A percentile compares a stretch with the other conserved stretches of the same genome.
These are phyloP conservation scores for Corvus cornix DNA, from an alignment of 2,113 vertebrate genomes.

Conservation along the genomic window DNA sequence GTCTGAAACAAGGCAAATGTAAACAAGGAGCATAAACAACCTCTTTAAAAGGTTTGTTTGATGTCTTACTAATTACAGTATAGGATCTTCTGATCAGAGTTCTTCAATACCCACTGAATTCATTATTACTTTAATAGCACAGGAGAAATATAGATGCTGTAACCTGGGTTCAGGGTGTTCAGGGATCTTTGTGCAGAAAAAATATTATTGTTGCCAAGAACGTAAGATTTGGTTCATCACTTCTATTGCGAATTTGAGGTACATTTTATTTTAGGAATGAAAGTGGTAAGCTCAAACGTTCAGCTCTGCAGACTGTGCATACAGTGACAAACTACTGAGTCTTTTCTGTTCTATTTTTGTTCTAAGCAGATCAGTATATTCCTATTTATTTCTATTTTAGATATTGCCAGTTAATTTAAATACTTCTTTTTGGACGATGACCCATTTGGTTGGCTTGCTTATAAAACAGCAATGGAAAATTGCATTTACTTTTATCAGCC, in stretches of 20 bases:
- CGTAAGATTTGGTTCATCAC: neutral
- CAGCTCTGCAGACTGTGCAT: neutral
- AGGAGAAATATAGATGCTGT: neutral
- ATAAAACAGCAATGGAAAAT: neutral
- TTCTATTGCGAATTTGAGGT: neutral
- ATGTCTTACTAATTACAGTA: neutral
- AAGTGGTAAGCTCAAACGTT: neutral
- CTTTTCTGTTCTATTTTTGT: slow-evolving; percentile 12
- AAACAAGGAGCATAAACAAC: neutral
- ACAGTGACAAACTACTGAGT: neutral
- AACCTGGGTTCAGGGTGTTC: neutral
- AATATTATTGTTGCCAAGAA: neutral
- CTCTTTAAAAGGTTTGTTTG: neutral
- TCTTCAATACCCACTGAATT: neutral
- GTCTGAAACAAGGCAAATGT: neutral
- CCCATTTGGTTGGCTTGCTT: neutral
- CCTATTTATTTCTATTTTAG: neutral
- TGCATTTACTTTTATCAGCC: neutral
- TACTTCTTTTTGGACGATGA: neutral
- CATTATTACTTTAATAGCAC: neutral
- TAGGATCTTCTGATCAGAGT: neutral
- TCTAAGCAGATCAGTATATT: neutral
- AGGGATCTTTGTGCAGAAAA: neutral
- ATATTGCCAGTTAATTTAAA: neutral
- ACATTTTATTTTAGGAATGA: neutral